These are phyloP conservation scores for Entomobrya multifasciata DNA, from an alignment of 2,888 invertebrate species.

Conservation along the genomic window DNA sequence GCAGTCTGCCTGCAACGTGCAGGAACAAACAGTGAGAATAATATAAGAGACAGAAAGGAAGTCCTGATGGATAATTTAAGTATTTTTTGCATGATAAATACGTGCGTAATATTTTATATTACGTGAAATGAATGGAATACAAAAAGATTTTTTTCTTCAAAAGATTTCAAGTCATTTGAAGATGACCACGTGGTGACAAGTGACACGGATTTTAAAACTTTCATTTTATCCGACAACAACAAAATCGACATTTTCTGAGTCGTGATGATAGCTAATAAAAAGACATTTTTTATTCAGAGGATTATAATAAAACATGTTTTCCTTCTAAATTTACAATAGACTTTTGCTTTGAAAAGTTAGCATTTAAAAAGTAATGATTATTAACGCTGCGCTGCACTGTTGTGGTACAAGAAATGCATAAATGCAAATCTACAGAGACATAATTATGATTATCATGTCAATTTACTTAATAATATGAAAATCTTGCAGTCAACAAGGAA, in stretches of 20 bases:
- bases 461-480: conserved; percentile 17
- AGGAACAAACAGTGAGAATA: neutral
- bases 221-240: conserved; percentile 48
- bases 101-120: neutral
- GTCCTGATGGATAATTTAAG: too few species aligned
- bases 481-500: neutral
- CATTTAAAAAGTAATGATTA: neutral
- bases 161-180: conserved; percentile 8
- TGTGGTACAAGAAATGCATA: neutral
- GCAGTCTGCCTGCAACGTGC: neutral
- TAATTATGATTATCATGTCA: conserved; percentile 34
- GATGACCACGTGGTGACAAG: conserved; percentile 39
- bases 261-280: conserved; percentile 44
- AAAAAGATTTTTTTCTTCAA: conserved; percentile 1
- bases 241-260: conserved; percentile 22
- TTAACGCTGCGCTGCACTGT: too few species aligned
- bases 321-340: conserved; percentile 11
- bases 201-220: conserved; percentile 59
- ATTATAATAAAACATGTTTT: conserved; percentile 37
- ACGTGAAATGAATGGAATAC: neutral
- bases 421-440: neutral
- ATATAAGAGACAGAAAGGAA: too few species aligned
- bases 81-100: conserved; percentile 8
- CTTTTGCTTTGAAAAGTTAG: neutral
- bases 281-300: conserved; percentile 20